Conservation (phyloP, 2,797 vertebrate species). For the Ataeniobius toweri region DNA sequence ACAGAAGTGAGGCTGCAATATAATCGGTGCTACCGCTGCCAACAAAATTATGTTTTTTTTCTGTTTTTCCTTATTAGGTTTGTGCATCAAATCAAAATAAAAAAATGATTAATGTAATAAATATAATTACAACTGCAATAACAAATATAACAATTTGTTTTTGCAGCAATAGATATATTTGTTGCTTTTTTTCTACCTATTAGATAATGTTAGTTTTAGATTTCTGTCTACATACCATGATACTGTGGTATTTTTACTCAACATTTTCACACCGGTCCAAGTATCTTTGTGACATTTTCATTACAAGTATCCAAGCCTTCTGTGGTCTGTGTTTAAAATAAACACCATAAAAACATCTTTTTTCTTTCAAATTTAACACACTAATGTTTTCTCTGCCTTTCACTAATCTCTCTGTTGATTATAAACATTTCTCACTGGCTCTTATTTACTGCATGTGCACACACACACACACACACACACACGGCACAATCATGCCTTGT, state of each 20-base stretch:
- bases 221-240: neutral
- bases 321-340: neutral
- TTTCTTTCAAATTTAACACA: neutral
- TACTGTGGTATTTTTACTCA: neutral
- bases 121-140: neutral
- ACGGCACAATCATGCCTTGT: neutral
- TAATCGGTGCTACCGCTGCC: too few species aligned
- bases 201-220: neutral
- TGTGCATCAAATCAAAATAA: too few species aligned
- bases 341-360: neutral
- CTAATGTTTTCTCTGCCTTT: constrained; percentile 1
- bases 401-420: neutral
- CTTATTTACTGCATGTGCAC: neutral
- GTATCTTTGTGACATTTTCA: neutral
- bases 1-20: too few species aligned
- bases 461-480: neutral
- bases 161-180: neutral
- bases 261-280: neutral
- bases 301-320: neutral
- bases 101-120: neutral
- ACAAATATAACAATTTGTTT: neutral
- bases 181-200: neutral
- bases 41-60: too few species aligned
- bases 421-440: constrained; percentile 6
- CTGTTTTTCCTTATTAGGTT: too few species aligned